A percentile compares a stretch with the other conserved stretches of the same genome.
These are phyloP conservation scores for Cryptocephalus moraei DNA, from an alignment of 2,888 invertebrate species.

Conservation along the genomic window DNA sequence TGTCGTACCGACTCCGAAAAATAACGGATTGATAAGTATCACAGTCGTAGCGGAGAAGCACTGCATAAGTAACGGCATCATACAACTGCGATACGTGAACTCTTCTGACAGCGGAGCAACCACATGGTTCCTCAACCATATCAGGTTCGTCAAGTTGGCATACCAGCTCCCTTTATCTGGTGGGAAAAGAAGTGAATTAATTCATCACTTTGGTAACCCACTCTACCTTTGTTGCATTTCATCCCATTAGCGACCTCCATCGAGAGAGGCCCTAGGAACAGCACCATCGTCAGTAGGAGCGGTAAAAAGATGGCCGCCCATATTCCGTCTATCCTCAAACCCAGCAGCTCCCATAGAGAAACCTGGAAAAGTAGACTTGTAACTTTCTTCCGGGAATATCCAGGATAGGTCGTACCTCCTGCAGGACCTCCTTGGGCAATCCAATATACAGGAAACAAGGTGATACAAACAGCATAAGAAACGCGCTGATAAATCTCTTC, in stretches of 20 bases:
- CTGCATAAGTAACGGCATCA: slow-evolving; percentile 82
- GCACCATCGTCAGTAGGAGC: slow-evolving; percentile 63
- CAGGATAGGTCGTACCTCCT: slow-evolving; percentile 38
- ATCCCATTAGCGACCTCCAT: slow-evolving; percentile 58
- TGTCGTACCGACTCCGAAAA: slow-evolving; percentile 75
- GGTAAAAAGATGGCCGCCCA: slow-evolving; percentile 64
- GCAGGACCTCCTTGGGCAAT: slow-evolving; percentile 50
- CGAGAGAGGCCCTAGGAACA: slow-evolving; percentile 76
- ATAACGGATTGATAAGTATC: slow-evolving; percentile 76
- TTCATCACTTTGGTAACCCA: background rate
- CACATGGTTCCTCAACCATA: slow-evolving; percentile 81
- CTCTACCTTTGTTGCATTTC: background rate
- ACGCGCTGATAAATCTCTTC: slow-evolving; percentile 76
- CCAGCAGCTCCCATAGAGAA: slow-evolving; percentile 60
- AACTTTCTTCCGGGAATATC: background rate
- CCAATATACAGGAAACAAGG: slow-evolving; percentile 69
- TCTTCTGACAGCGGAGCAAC: slow-evolving; percentile 93
- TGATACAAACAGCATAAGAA: slow-evolving; percentile 68
- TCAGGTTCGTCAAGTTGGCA: slow-evolving; percentile 56
- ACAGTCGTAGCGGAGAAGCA: slow-evolving; percentile 65
- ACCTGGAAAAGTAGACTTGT: slow-evolving; percentile 35
- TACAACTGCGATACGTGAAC: slow-evolving; percentile 90
- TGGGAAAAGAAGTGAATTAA: slow-evolving; percentile 6
- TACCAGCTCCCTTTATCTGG: slow-evolving; percentile 46
- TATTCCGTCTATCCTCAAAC: slow-evolving; percentile 63